phyloP scores from a whole-genome alignment of 53 echinoderm and acorn worm species.

The Patiria pectinifera region DNA sequence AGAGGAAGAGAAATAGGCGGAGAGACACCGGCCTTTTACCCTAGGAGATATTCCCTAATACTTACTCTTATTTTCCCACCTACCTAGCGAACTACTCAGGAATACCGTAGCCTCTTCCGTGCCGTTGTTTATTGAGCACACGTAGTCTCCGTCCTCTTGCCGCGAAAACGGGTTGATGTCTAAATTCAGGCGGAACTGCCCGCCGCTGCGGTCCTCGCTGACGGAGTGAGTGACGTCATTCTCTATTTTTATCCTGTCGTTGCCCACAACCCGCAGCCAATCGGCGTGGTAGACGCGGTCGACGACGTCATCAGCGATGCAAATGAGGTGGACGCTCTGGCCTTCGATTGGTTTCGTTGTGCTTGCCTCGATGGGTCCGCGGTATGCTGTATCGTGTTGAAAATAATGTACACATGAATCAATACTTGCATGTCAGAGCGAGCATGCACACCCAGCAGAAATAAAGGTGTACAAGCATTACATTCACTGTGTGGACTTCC shows the following conservation, averaged over 20 bases:
- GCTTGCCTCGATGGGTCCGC: not conserved
- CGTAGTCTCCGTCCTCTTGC: conserved; percentile 15
- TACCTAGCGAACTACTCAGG: conserved; percentile 19
- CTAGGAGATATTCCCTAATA: not conserved
- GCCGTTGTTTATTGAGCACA: conserved; percentile 44
- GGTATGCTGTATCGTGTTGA: conserved; percentile 1
- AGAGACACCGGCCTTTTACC: conserved; percentile 37
- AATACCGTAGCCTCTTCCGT: not conserved
- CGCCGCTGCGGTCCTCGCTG: not conserved
- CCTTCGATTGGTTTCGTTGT: not conserved
- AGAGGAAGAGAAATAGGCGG: not conserved
- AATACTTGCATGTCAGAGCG: not conserved
- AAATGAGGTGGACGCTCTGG: not conserved
- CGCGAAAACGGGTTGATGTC: conserved; percentile 9
- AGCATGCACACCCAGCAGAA: no score
- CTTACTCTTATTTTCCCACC: conserved; percentile 1
- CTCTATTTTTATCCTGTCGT: not conserved
- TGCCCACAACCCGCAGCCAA: conserved; percentile 28
- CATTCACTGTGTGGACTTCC: no score
- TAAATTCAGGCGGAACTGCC: conserved; percentile 2
- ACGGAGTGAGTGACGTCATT: not conserved
- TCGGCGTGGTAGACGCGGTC: conserved; percentile 45
- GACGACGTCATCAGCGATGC: conserved; percentile 26
- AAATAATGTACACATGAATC: not conserved
- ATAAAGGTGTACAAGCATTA: no score